phyloP scores from a whole-genome alignment of 2,888 invertebrate genomes.

The Papilio demoleus region DNA sequence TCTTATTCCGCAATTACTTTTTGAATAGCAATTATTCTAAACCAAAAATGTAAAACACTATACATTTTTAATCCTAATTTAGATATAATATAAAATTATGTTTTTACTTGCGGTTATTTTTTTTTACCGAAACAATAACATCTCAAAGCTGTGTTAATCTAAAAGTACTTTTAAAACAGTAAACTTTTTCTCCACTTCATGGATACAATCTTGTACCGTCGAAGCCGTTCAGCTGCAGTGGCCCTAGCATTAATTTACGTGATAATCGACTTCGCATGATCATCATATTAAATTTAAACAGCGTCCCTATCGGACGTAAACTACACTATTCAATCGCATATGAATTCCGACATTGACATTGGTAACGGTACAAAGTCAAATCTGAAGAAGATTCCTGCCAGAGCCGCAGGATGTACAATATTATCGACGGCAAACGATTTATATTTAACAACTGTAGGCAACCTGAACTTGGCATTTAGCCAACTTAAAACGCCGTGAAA shows the following conservation, averaged over 20 bases:
- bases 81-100: neutral
- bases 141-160: neutral
- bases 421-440: neutral
- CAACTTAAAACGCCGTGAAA: constrained; percentile 13
- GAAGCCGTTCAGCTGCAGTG: neutral
- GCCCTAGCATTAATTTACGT: too few relatives aligned
- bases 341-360: too few relatives aligned
- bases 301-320: too few relatives aligned
- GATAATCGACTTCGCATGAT: too few relatives aligned
- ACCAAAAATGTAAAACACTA: neutral
- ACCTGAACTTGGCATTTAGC: constrained; percentile 19
- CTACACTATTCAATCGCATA: too few relatives aligned
- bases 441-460: constrained; percentile 3
- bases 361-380: too few relatives aligned
- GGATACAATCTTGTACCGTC: neutral
- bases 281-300: too few relatives aligned
- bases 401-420: too few relatives aligned
- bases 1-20: too few relatives aligned
- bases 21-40: neutral
- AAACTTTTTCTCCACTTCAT: neutral
- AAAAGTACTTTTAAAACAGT: neutral
- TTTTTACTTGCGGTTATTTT: neutral
- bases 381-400: too few relatives aligned
- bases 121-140: neutral
- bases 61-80: neutral